Conservation (phyloP, 2,797 vertebrate species). For the Nothura maculosa region DNA sequence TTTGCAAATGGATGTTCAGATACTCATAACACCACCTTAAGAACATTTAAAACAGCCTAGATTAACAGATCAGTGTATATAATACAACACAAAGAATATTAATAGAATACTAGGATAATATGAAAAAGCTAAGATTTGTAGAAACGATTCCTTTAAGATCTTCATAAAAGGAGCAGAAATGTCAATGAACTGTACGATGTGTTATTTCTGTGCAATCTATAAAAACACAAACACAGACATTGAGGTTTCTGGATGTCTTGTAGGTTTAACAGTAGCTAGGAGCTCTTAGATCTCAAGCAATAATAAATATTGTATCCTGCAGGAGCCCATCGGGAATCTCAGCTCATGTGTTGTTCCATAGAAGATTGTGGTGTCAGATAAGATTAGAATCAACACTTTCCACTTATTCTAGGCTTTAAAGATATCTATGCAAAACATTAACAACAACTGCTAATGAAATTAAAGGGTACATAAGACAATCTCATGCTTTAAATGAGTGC, state of each 20-base stretch:
- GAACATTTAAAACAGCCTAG: not conserved
- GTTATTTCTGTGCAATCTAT: conserved; percentile 60
- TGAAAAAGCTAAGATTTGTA: not conserved
- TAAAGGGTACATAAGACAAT: not conserved
- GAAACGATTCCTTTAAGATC: conserved; percentile 1
- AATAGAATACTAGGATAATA: not conserved
- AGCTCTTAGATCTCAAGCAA: conserved; percentile 78
- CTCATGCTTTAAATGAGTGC: not conserved
- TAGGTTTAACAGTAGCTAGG: conserved; percentile 73
- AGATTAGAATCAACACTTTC: conserved; percentile 81
- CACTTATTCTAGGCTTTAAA: conserved; percentile 73
- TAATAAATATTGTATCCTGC: conserved; percentile 82
- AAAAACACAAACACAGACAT: conserved; percentile 61
- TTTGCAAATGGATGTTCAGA: not conserved
- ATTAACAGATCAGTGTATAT: conserved; percentile 1
- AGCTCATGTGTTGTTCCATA: conserved; percentile 70
- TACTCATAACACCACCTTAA: not conserved
- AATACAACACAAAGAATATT: not conserved
- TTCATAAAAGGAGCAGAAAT: conserved; percentile 27
- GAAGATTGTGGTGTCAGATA: conserved; percentile 81
- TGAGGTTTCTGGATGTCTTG: conserved; percentile 67
- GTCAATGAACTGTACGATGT: not conserved
- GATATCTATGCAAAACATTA: conserved; percentile 63
- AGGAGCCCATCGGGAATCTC: conserved; percentile 74
- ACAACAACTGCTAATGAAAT: conserved; percentile 54